Evolutionary conservation across 2,797 vertebrate species (phyloP).

Genomic region (Pelochelys cantorii): DNA sequence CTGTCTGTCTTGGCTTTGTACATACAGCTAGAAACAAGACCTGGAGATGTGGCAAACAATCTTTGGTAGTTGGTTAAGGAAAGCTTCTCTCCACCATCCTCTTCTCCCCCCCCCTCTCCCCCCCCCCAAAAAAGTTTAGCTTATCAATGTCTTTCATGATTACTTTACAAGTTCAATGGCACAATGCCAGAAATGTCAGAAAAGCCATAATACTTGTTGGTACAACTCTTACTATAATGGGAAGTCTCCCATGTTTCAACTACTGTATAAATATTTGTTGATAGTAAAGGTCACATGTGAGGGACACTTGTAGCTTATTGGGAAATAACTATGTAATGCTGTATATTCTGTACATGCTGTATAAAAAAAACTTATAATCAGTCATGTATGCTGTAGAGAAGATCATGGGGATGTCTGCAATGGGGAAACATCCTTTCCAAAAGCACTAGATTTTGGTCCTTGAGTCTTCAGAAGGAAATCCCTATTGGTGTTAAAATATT

Average conservation of each 20-base stretch:
- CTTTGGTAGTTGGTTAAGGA: background rate
- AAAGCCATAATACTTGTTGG: conserved; percentile 82
- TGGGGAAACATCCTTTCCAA: background rate
- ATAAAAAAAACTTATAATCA: conserved; percentile 50
- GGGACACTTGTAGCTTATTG: conserved; percentile 56
- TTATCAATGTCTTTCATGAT: conserved; percentile 50
- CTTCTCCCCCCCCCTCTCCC: background rate
- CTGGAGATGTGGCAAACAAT: background rate
- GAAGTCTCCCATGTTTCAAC: conserved; percentile 17
- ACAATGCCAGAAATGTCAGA: conserved; percentile 75
- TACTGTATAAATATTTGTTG: conserved; percentile 63
- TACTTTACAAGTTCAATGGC: conserved; percentile 56
- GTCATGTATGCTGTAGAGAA: background rate
- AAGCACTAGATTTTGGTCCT: background rate
- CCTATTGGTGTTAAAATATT: background rate
- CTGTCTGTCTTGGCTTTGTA: fast-evolving
- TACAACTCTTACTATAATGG: conserved; percentile 73
- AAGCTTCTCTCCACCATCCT: background rate
- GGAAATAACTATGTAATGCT: conserved; percentile 36
- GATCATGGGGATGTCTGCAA: background rate
- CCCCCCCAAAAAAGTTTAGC: background rate
- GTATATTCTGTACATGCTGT: conserved; percentile 68
- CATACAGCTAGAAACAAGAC: fast-evolving
- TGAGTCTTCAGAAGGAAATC: background rate
- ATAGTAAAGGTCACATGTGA: conserved; percentile 54